Evolutionary conservation across 2,113 vertebrate species (phyloP), one percentile per base, ranked within the genome.

Genomic region (Columba janthina): DNA sequence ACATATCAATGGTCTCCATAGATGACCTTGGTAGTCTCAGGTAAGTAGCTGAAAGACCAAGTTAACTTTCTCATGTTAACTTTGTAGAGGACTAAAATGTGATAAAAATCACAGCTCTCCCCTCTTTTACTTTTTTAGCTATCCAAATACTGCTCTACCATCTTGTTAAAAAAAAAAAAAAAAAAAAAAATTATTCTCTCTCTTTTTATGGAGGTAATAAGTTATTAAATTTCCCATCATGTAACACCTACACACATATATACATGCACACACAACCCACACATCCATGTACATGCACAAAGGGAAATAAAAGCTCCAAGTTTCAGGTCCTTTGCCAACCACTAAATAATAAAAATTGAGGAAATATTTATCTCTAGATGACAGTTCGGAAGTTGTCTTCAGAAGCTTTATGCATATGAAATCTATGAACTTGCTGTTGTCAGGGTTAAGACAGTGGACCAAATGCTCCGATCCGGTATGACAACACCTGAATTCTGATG

Each of bases 181-280:
- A 4, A n/a, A n/a, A 20, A 11, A 50, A 64, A 36, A 48, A 11
- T 16, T 3, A 31, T 17, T 57, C 10, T 24, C 9, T n/a, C 1
- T 28, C 15, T 65, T 8, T 22, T 56, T 73, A 32, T 15, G 24
- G 24, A 11, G 2, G 1, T 16, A 62, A 48, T 28, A 75, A 82
- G 5, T 7, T 46, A 20, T 12, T 5, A 7, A 50, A 6, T 44
- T 6, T 48, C 22, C 19, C 21, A 28, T 57, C 40, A 24, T 6
- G 14, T 9, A 48, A 48, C 18, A 56, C 3, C n/a, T 73, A 21
- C 0, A 0, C 25, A 50, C 9, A 15, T 24, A 18, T 9, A 12
- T 20, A 20, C 4, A 10, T 18, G 12, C 11, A 60, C 12, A 57
- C 4, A 32, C 5, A 56, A 22, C 56, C 36, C 14, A 18, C 8